A percentile compares a stretch with the other conserved stretches of the same genome.
phyloP scores from a whole-genome alignment of 2,113 vertebrate genomes.

The Dasyornis broadbenti region DNA sequence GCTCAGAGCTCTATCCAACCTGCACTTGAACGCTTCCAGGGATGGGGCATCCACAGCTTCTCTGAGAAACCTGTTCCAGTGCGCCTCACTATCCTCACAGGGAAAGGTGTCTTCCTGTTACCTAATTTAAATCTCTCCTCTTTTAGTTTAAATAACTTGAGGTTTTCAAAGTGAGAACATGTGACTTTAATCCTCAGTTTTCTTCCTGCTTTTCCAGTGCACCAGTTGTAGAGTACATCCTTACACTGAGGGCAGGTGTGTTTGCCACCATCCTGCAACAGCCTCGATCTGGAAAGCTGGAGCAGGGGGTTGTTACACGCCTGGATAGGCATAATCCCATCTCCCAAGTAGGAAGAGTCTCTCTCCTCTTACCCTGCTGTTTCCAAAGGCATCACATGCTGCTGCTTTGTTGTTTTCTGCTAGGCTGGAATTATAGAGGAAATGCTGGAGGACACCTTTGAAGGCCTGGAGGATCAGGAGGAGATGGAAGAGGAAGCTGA shows the following conservation, averaged over 20 bases:
- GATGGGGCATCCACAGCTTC: not conserved
- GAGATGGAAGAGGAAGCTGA: constrained; percentile 97
- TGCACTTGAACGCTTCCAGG: not conserved
- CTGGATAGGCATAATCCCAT: not conserved
- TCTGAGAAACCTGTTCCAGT: not conserved
- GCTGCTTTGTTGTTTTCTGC: not conserved
- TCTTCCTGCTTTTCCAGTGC: not conserved
- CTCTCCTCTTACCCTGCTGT: not conserved
- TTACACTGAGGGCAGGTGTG: rapidly evolving
- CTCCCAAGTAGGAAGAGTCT: rapidly evolving
- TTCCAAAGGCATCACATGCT: rapidly evolving
- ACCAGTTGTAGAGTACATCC: not conserved
- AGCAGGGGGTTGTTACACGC: not conserved
- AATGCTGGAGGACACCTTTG: constrained; percentile 96
- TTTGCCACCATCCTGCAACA: not conserved
- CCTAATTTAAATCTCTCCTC: not conserved
- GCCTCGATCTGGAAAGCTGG: rapidly evolving
- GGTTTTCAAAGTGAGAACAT: not conserved
- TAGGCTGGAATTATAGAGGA: constrained; percentile 99
- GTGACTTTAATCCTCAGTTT: not conserved
- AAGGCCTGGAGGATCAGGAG: constrained; percentile 94
- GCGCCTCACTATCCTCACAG: not conserved
- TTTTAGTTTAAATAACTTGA: not conserved
- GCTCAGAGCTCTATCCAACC: not conserved
- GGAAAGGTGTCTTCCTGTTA: not conserved